These are phyloP conservation scores for Azorinus chamasolen DNA, from an alignment of 2,888 invertebrate species.

Conservation along the genomic window DNA sequence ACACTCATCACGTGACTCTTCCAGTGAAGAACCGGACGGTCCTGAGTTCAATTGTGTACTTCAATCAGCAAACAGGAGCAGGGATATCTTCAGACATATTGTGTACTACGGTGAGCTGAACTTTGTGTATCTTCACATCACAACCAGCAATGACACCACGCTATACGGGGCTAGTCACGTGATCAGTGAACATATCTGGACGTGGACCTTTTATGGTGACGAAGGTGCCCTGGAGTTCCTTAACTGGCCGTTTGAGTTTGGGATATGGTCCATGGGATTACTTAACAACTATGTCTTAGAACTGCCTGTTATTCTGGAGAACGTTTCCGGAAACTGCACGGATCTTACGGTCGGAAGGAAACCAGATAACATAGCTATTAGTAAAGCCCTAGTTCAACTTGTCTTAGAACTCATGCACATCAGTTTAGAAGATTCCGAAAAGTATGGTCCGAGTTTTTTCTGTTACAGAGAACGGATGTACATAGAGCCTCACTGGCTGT, in stretches of 20 bases:
- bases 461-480: constrained; percentile 55
- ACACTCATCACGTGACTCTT: too few species aligned
- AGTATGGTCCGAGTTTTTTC: constrained; percentile 60
- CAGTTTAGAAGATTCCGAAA: constrained; percentile 19
- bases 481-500: constrained; percentile 36
- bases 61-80: neutral
- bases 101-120: constrained; percentile 32
- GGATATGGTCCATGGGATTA: constrained; percentile 63
- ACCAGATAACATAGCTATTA: constrained; percentile 29
- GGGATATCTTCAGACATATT: constrained; percentile 29
- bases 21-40: too few species aligned
- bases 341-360: constrained; percentile 46
- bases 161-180: constrained; percentile 15
- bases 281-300: constrained; percentile 29
- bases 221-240: constrained; percentile 53
- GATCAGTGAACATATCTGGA: constrained; percentile 53
- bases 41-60: neutral
- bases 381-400: constrained; percentile 32
- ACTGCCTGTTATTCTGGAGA: constrained; percentile 1
- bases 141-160: neutral
- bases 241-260: constrained; percentile 63
- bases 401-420: constrained; percentile 16
- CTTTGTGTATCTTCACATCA: constrained; percentile 39
- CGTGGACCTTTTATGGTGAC: constrained; percentile 61
- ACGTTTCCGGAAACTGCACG: constrained; percentile 44